A percentile compares a stretch with the other conserved stretches of the same genome.
Evolutionary conservation across 37 sponge, comb jelly and placozoan species (phyloP).

Genomic region (Lycopodina hypogea): DNA sequence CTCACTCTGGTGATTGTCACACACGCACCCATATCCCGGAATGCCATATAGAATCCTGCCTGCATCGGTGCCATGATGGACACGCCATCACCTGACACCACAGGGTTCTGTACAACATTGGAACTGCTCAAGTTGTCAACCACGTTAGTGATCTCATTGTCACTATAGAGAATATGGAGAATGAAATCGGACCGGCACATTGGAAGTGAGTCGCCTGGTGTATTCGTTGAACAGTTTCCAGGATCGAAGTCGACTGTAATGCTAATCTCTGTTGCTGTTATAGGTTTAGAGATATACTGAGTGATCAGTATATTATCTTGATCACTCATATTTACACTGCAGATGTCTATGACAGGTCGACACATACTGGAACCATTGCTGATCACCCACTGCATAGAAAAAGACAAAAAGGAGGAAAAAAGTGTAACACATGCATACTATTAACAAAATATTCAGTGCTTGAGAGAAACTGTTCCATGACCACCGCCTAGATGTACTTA

Average conservation of each 20-base stretch:
- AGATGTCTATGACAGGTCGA: not conserved
- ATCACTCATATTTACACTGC: not conserved
- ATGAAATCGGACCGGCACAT: not conserved
- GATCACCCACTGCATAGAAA: slow-evolving; percentile 4
- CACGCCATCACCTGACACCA: no score
- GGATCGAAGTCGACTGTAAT: not conserved
- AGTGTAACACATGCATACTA: no score
- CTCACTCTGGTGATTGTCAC: slow-evolving; percentile 10
- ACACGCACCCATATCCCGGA: not conserved
- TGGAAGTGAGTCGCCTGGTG: not conserved
- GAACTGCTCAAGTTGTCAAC: no score
- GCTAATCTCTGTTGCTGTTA: not conserved
- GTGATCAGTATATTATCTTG: not conserved
- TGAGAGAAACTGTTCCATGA: no score
- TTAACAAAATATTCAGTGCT: no score
- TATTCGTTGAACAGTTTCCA: not conserved
- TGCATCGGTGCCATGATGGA: no score
- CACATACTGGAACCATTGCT: not conserved
- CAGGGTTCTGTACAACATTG: no score
- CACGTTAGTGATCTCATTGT: not conserved
- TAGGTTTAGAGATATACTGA: not conserved
- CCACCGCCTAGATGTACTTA: no score
- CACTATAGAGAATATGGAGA: not conserved
- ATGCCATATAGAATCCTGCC: slow-evolving; percentile 1
- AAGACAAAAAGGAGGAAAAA: not conserved